Evolutionary conservation across 2,888 invertebrate species (phyloP).

Genomic region (Gymnoscelis rufifasciata): DNA sequence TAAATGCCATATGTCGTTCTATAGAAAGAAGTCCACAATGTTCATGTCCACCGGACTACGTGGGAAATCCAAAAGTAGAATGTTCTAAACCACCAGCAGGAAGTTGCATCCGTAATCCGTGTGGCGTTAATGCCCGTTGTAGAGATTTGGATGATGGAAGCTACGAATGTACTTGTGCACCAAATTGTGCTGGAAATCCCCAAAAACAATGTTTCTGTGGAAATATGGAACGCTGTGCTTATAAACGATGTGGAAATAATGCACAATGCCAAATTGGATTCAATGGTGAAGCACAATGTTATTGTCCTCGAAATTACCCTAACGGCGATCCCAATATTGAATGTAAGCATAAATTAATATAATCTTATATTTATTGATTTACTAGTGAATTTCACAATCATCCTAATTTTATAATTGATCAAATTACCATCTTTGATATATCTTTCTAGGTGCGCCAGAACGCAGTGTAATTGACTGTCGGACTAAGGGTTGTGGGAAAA

Average conservation of each 20-base stretch:
- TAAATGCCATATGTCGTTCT: constrained; percentile 91
- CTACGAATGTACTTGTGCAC: constrained; percentile 89
- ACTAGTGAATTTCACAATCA: too few species aligned
- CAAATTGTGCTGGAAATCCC: constrained; percentile 90
- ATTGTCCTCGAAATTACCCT: constrained; percentile 89
- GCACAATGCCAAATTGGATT: constrained; percentile 87
- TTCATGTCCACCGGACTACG: constrained; percentile 87
- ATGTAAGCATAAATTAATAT: constrained; percentile 81
- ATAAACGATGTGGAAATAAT: constrained; percentile 88
- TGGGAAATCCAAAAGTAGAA: constrained; percentile 88
- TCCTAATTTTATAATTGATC: too few species aligned
- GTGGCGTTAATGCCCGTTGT: constrained; percentile 90
- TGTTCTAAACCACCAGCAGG: constrained; percentile 85
- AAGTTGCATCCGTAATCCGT: constrained; percentile 89
- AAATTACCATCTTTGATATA: too few species aligned
- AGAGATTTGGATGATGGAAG: constrained; percentile 85
- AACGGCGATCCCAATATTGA: constrained; percentile 90
- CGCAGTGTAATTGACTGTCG: constrained; percentile 86
- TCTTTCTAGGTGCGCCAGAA: constrained; percentile 74
- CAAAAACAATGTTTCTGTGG: constrained; percentile 89
- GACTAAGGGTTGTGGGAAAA: constrained; percentile 89
- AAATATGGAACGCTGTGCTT: constrained; percentile 86
- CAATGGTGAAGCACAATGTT: constrained; percentile 87
- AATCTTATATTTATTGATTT: background rate
- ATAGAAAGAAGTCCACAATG: constrained; percentile 88